Base-by-base conservation (phyloP, 2,888 invertebrate species). In the Noctuana brunneofusca region DNA sequence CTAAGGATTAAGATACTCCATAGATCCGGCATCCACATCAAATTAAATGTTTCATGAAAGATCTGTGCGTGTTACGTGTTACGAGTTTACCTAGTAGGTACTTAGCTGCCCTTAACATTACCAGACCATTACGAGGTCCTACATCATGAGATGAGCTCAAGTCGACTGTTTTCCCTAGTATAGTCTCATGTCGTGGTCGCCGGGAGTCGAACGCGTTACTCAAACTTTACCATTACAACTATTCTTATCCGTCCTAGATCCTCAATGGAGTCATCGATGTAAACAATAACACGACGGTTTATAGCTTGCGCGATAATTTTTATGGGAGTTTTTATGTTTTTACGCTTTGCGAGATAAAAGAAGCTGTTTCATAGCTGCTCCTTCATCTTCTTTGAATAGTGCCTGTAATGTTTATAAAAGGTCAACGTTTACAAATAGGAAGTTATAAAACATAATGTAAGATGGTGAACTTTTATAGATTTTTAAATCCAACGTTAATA, bases 161-260 rank as follows among this genome's bases (percentile, higher is more conserved):
- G n/a, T n/a, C n/a, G n/a, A n/a, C n/a, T n/a, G n/a, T n/a, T n/a
- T n/a, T n/a, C n/a, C n/a, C n/a, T n/a, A n/a, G n/a, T n/a, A n/a
- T n/a, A n/a, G n/a, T n/a, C n/a, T n/a, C n/a, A n/a, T n/a, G n/a
- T n/a, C n/a, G n/a, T n/a, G n/a, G n/a, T n/a, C n/a, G n/a, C n/a
- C n/a, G n/a, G n/a, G n/a, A n/a, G n/a, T n/a, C n/a, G n/a, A n/a
- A n/a, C 38, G 38, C 38, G 14, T 14, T 6, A 12, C 38, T 38
- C 14, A 1, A 38, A 38, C 14, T 16, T 76, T 79, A 81, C 75
- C 77, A 75, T 73, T 66, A 75, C 66, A 67, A 69, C 74, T 76
- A 74, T 75, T 75, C 75, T 60, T 41, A 67, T 68, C 48, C 46
- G 46, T 24, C 59, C 63, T 57, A 63, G 56, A 63, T 56, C 43